These are phyloP conservation scores for Ypsolopha scabrella DNA, from an alignment of 2,888 invertebrate genomes.

Conservation along the genomic window DNA sequence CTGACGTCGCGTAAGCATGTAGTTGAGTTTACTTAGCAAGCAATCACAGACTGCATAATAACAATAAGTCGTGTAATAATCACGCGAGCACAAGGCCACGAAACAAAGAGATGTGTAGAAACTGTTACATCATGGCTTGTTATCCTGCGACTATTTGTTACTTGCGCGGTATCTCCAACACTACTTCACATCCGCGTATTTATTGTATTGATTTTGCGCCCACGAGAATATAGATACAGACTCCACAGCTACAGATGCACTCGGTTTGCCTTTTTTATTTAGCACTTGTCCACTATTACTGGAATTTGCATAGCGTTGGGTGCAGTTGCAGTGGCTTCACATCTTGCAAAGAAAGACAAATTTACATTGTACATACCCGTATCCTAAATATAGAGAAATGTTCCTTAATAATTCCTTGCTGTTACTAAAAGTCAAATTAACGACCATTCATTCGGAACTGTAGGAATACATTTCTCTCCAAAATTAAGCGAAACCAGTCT, in stretches of 20 bases:
- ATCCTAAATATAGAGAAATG: not conserved
- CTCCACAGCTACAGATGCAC: too few species aligned
- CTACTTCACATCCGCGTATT: too few species aligned
- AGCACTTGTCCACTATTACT: too few species aligned
- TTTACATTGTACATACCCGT: not conserved
- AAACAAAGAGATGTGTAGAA: slow-evolving; percentile 17
- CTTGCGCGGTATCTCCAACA: not conserved
- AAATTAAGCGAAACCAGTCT: slow-evolving; percentile 1
- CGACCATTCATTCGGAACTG: not conserved
- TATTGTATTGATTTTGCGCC: too few species aligned
- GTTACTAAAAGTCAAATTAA: not conserved
- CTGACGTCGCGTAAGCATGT: not conserved
- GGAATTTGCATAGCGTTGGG: too few species aligned
- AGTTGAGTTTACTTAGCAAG: not conserved
- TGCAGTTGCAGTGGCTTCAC: too few species aligned
- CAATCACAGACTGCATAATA: not conserved
- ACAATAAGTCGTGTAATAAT: slow-evolving; percentile 7
- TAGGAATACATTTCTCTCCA: not conserved
- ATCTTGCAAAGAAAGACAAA: too few species aligned
- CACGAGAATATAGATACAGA: too few species aligned
- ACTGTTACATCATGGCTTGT: slow-evolving; percentile 14
- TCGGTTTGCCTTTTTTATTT: too few species aligned
- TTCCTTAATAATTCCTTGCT: not conserved
- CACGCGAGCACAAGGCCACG: slow-evolving; percentile 12
- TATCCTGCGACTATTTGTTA: too few species aligned